A percentile compares a stretch with the other conserved stretches of the same genome.
phyloP scores from a whole-genome alignment of 2,888 invertebrate genomes.

The Xestia ashworthii region DNA sequence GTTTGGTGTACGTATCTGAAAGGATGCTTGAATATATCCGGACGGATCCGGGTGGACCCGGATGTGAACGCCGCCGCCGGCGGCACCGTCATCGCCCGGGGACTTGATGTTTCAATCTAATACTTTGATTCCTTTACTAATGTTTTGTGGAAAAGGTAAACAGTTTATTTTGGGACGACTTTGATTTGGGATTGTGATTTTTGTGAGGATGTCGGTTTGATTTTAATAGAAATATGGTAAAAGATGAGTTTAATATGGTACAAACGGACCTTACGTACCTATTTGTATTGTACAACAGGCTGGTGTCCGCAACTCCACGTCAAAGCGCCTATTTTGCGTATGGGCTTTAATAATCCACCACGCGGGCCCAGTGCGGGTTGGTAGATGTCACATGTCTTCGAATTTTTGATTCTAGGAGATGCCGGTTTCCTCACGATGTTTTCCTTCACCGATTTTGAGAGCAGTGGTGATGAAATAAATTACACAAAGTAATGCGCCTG shows the following conservation, averaged over 20 bases:
- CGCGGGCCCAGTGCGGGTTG: no score
- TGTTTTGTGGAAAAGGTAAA: conserved; percentile 34
- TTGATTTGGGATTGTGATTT: conserved; percentile 15
- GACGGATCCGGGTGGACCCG: conserved; percentile 8
- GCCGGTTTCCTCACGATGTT: no score
- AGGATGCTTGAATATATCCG: neutral
- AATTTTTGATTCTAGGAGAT: no score
- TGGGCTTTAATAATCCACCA: no score
- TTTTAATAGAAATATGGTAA: neutral
- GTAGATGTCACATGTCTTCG: no score
- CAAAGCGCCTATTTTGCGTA: no score
- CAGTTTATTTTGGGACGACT: conserved; percentile 16
- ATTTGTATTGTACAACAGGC: no score
- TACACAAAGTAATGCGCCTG: no score
- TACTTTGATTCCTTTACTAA: conserved; percentile 59
- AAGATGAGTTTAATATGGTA: neutral
- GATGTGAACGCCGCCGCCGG: neutral
- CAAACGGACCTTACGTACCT: no score
- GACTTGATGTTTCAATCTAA: conserved; percentile 49
- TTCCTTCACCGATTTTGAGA: no score
- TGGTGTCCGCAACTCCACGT: no score
- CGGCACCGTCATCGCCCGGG: conserved; percentile 48
- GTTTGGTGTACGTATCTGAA: conserved; percentile 10
- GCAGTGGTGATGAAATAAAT: no score
- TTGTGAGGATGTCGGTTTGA: neutral